Percentiles rank a stretch among this genome's conserved stretches.
Conservation (phyloP, 1,140 invertebrate genomes). For the Holotrichia oblita region DNA sequence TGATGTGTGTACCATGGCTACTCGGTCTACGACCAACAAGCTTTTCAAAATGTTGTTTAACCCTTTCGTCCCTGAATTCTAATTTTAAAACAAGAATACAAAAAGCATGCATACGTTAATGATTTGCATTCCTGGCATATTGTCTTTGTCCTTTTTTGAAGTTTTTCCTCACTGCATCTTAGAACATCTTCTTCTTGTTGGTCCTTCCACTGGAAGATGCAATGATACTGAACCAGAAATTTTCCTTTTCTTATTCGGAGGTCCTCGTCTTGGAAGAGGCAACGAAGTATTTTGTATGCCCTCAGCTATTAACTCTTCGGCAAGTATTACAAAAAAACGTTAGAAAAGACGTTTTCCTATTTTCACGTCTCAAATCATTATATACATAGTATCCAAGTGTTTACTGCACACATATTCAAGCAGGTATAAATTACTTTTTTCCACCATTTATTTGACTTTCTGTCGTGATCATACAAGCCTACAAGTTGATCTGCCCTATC, state of each 20-base stretch:
- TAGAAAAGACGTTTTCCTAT: constrained; percentile 42
- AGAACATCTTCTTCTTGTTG: constrained; percentile 43
- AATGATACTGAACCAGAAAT: constrained; percentile 31
- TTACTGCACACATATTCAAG: constrained; percentile 46
- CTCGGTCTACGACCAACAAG: too few relatives aligned
- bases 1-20: too few relatives aligned
- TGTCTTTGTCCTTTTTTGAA: constrained; percentile 35
- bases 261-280: constrained; percentile 26
- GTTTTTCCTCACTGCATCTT: constrained; percentile 39
- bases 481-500: constrained; percentile 53
- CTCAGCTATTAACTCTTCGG: constrained; percentile 47
- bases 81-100: background rate
- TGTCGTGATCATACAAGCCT: constrained; percentile 48
- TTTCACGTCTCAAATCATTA: constrained; percentile 43
- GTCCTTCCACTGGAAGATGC: constrained; percentile 44
- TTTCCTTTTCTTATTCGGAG: constrained; percentile 41
- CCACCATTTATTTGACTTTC: constrained; percentile 56
- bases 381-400: constrained; percentile 48
- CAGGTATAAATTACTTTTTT: constrained; percentile 52
- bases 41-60: too few relatives aligned
- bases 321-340: constrained; percentile 45
- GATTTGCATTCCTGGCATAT: too few relatives aligned
- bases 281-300: constrained; percentile 42
- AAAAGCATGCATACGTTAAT: too few relatives aligned
- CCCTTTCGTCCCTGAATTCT: background rate